These are phyloP conservation scores for Caenorhabditis parvicauda DNA, from an alignment of 2,888 invertebrate species.

Conservation along the genomic window DNA sequence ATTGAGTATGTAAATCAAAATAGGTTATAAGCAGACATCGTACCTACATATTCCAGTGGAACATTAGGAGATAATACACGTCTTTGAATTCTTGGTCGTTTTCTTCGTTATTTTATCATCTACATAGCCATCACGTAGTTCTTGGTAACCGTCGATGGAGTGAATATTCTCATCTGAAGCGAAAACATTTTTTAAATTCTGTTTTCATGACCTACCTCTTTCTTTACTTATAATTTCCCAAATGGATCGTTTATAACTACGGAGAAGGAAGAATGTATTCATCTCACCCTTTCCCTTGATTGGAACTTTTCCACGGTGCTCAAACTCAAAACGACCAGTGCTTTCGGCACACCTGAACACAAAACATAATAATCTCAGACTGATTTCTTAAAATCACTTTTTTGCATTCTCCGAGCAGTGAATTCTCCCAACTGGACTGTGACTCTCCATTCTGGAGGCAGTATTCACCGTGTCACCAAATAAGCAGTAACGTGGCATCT, in stretches of 20 bases:
- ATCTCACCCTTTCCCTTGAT: slow-evolving; percentile 57
- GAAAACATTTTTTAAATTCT: background rate
- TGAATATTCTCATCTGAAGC: slow-evolving; percentile 52
- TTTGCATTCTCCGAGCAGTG: slow-evolving; percentile 48
- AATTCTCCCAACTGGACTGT: slow-evolving; percentile 46
- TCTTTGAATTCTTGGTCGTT: slow-evolving; percentile 27
- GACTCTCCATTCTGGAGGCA: slow-evolving; percentile 51
- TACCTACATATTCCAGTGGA: background rate
- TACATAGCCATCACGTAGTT: slow-evolving; percentile 38
- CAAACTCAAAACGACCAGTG: slow-evolving; percentile 55
- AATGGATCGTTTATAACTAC: slow-evolving; percentile 52
- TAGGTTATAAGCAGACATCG: background rate
- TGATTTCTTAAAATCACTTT: slow-evolving; percentile 13
- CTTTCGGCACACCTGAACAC: slow-evolving; percentile 36
- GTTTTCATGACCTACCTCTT: slow-evolving; percentile 37
- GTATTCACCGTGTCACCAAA: slow-evolving; percentile 57
- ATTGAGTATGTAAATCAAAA: background rate
- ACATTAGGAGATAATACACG: slow-evolving; percentile 30
- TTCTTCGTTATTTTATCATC: slow-evolving; percentile 26
- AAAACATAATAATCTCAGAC: background rate
- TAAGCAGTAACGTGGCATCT: slow-evolving; percentile 50
- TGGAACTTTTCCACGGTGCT: slow-evolving; percentile 43
- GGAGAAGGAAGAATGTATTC: slow-evolving; percentile 53
- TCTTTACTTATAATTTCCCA: slow-evolving; percentile 55
- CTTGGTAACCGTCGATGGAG: slow-evolving; percentile 55